phyloP scores from a whole-genome alignment of 2,113 vertebrate species.

The Pteronura brasiliensis region DNA sequence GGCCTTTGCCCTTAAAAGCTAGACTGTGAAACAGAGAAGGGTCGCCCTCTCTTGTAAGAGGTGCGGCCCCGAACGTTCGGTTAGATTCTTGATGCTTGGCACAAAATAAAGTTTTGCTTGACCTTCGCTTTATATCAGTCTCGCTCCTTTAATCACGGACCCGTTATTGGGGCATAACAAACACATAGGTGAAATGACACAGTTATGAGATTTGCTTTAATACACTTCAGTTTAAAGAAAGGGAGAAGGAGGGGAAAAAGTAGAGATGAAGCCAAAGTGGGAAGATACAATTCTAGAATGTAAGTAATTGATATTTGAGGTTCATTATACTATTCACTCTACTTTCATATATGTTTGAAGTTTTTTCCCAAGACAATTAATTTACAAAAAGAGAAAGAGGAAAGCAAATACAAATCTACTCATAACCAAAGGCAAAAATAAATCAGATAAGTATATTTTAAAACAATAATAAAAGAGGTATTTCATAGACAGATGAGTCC shows the following conservation, averaged over 20 bases:
- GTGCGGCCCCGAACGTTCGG: too few species aligned
- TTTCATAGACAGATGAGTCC: not conserved
- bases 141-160: too few species aligned
- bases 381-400: not conserved
- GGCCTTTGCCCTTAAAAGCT: too few species aligned
- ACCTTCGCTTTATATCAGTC: too few species aligned
- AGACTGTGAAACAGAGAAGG: too few species aligned
- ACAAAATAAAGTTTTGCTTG: too few species aligned
- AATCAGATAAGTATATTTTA: constrained; percentile 2
- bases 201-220: not conserved
- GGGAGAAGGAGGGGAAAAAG: not conserved
- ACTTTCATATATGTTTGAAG: not conserved
- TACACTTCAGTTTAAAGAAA: not conserved
- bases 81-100: too few species aligned
- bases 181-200: not conserved
- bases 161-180: too few species aligned
- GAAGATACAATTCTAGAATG: not conserved
- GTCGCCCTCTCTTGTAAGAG: too few species aligned
- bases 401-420: not conserved
- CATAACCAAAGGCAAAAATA: not conserved
- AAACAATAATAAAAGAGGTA: not conserved
- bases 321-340: not conserved
- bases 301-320: not conserved
- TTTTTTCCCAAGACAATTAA: not conserved
- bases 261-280: not conserved